Base-by-base conservation (phyloP, 2,797 vertebrate species). In the Poeciliopsis presidionis region DNA sequence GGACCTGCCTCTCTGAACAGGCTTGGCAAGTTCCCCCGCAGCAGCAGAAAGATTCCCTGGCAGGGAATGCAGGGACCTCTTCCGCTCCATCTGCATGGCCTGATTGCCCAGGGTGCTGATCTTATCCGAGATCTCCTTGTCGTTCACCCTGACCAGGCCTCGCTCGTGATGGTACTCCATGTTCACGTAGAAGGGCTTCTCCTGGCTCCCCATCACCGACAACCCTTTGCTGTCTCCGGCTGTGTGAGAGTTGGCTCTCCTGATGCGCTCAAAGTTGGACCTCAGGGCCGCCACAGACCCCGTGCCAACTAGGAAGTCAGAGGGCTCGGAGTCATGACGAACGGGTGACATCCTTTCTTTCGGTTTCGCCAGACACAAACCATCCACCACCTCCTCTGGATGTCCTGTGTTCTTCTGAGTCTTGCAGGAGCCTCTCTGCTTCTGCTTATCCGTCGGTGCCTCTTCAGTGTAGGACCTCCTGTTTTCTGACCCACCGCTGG, bases 11-110 rank as follows among this genome's bases (percentile, higher is more conserved):
- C 96, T 95, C 81, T 93, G 95, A 25, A 95, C 79, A 0, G 93
- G 90, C 76, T 94, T 95, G 78, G 92, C 87, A 63, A 93, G 85
- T 51, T 97, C 96, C 0, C 90, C 95, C 2, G 84, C 83, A 28
- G 91, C 94, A 0, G 95, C 90, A 1, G 93, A 93, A 76, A 95
- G 86, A 87, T 94, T 93, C 41, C 93, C 94, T 8, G 96, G 94
- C 8, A 97, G 88, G 0, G 96, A 97, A 81, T 96, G 95, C 47
- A 96, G 88, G 71, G 96, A 96, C 83, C 96, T 96, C 82, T 97
- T 97, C 13, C 97, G 96, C 86, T 99, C 98, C 95, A 98, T 96
- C 92, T 97, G 97, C 97, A 98, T 97, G 90, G 98, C 98, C 91
- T 98, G 98, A 83, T 95, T 96, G 46, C 98, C 97, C 77, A 98